These are phyloP conservation scores for Periphyllus acericola DNA, from an alignment of 2,888 invertebrate species.

Conservation along the genomic window DNA sequence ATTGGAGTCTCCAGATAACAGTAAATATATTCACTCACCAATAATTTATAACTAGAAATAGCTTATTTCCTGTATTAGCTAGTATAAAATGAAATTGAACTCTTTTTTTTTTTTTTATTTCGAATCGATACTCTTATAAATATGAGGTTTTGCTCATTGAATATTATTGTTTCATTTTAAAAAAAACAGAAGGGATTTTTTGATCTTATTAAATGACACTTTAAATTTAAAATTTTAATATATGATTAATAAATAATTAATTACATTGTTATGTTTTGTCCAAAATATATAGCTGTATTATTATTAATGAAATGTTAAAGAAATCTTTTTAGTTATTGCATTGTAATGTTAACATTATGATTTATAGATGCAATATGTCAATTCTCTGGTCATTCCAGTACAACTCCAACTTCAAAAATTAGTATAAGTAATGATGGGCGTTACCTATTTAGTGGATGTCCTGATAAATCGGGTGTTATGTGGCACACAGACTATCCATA, in stretches of 20 bases:
- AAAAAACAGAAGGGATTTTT: too few species aligned
- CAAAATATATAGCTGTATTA: background rate
- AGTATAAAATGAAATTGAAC: background rate
- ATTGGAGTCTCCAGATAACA: background rate
- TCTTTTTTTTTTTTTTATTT: background rate
- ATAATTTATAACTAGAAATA: background rate
- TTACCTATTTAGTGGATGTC: slow-evolving; percentile 46
- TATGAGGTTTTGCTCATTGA: background rate
- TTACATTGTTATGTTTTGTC: background rate
- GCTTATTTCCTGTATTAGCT: background rate
- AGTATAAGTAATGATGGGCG: slow-evolving; percentile 39
- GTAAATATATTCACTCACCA: background rate
- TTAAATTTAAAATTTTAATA: too few species aligned
- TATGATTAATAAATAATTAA: background rate
- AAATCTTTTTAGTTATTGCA: too few species aligned
- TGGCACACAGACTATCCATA: slow-evolving; percentile 23
- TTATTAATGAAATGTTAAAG: too few species aligned
- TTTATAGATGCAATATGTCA: slow-evolving; percentile 17
- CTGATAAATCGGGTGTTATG: background rate
- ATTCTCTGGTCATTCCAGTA: background rate
- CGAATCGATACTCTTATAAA: background rate
- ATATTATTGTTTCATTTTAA: background rate
- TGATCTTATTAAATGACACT: background rate
- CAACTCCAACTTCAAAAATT: slow-evolving; percentile 26
- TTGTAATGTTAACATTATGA: background rate